A percentile compares a stretch with the other conserved stretches of the same genome.
These are phyloP conservation scores for Steinernema carpocapsae DNA, from an alignment of 2,888 invertebrate species.

Conservation along the genomic window DNA sequence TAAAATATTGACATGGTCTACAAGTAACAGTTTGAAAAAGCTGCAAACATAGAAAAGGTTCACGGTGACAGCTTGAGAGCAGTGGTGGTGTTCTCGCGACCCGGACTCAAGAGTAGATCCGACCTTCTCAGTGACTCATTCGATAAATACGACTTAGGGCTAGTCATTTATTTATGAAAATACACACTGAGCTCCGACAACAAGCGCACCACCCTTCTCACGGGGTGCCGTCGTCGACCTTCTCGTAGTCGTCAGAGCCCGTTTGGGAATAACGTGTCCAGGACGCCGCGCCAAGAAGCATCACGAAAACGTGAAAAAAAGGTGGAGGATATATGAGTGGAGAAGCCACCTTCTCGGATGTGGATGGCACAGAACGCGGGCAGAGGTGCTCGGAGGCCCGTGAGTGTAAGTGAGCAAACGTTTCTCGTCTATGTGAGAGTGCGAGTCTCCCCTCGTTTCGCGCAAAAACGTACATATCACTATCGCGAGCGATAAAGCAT, in stretches of 20 bases:
- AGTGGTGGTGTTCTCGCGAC: background rate
- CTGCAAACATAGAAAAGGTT: too few species aligned
- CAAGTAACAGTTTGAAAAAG: too few species aligned
- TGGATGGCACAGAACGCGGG: background rate
- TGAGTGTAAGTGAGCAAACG: slow-evolving; percentile 12
- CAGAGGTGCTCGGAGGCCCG: too few species aligned
- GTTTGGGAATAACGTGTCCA: background rate
- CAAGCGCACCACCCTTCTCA: background rate
- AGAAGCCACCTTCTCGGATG: background rate
- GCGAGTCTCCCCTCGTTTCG: slow-evolving; percentile 8
- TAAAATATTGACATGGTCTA: too few species aligned
- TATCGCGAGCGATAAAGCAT: slow-evolving; percentile 21
- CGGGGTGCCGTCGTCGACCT: background rate
- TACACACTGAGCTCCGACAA: background rate
- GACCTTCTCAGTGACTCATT: slow-evolving; percentile 22
- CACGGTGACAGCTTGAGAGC: background rate
- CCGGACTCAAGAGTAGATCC: background rate
- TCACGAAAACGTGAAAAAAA: background rate
- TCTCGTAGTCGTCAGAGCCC: background rate
- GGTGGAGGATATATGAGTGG: background rate
- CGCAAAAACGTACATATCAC: slow-evolving; percentile 28
- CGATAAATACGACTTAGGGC: slow-evolving; percentile 26
- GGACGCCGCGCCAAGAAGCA: background rate
- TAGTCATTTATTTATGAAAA: slow-evolving; percentile 32
- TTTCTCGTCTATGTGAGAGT: background rate